These are phyloP conservation scores for Haemorhous mexicanus DNA, from an alignment of 2,113 vertebrate genomes.

Conservation along the genomic window DNA sequence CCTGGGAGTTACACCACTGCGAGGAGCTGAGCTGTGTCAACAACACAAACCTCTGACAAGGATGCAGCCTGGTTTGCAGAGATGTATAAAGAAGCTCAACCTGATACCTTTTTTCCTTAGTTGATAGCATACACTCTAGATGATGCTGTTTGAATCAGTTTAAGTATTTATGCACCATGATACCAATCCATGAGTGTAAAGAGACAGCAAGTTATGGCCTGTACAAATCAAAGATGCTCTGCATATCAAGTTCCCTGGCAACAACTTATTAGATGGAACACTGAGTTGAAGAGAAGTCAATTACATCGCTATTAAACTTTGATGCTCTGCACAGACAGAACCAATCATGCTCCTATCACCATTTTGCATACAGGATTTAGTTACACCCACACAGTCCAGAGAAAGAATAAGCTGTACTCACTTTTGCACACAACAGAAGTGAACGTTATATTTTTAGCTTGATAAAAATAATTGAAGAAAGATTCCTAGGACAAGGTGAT, in stretches of 20 bases:
- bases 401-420: not conserved
- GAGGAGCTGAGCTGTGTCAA: not conserved
- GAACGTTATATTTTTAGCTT: not conserved
- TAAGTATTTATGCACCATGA: not conserved
- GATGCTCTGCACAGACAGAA: not conserved
- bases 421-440: not conserved
- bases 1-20: accelerated
- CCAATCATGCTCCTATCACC: not conserved
- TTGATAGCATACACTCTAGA: not conserved
- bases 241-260: not conserved
- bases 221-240: not conserved
- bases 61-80: not conserved
- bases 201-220: not conserved
- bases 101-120: not conserved
- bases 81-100: not conserved
- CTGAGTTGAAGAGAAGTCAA: not conserved
- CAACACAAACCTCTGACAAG: not conserved
- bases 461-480: not conserved
- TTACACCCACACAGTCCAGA: not conserved
- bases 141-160: not conserved
- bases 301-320: not conserved
- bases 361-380: not conserved
- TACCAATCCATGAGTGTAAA: not conserved
- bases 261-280: not conserved
- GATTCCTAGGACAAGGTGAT: not conserved